Percentiles rank a stretch among this genome's conserved stretches.
Evolutionary conservation across 2,113 vertebrate species (phyloP).

Genomic region (Dasyurus viverrinus): DNA sequence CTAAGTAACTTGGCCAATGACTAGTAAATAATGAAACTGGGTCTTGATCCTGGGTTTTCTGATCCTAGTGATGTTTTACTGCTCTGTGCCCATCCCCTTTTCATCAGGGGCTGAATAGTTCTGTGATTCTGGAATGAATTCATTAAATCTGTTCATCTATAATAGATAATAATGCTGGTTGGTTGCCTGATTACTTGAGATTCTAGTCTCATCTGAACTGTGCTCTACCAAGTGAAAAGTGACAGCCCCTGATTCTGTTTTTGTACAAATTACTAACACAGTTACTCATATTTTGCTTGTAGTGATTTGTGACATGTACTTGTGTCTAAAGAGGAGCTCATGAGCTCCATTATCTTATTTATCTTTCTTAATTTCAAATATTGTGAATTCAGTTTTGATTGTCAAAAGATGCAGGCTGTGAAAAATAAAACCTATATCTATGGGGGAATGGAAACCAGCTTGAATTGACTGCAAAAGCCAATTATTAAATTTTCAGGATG

Average conservation of each 20-base stretch:
- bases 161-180: not conserved
- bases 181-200: not conserved
- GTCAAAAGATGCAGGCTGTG: not conserved
- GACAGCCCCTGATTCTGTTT: not conserved
- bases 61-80: not conserved
- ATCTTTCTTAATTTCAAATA: not conserved
- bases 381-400: not conserved
- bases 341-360: not conserved
- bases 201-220: not conserved
- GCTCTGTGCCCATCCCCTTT: not conserved
- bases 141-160: not conserved
- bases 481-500: not conserved
- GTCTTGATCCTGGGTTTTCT: not conserved
- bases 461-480: not conserved
- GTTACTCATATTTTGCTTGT: not conserved
- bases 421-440: not conserved
- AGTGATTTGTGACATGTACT: not conserved
- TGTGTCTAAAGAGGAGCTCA: not conserved
- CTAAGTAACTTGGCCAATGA: not conserved
- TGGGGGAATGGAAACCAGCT: not conserved
- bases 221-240: not conserved
- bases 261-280: not conserved
- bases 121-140: not conserved
- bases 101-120: not conserved
- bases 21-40: not conserved